A percentile compares a stretch with the other conserved stretches of the same genome.
These are phyloP conservation scores for Pithys albifrons DNA, from an alignment of 2,113 vertebrate species.

Conservation along the genomic window DNA sequence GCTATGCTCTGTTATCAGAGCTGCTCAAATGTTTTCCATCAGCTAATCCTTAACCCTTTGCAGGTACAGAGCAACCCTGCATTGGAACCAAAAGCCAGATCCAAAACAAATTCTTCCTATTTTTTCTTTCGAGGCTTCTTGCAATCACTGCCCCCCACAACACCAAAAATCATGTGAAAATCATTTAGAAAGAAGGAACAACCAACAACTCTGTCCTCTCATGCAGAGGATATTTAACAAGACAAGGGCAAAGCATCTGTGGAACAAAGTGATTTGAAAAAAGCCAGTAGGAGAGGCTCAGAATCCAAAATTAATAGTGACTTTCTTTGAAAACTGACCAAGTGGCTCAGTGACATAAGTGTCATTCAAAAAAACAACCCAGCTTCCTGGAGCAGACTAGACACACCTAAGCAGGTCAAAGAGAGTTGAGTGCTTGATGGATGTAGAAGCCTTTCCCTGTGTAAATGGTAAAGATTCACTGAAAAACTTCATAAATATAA, in stretches of 20 bases:
- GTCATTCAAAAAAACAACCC: background rate
- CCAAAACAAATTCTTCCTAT: background rate
- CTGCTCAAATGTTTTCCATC: constrained; percentile 5
- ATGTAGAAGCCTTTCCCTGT: background rate
- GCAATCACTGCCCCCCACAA: background rate
- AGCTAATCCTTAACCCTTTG: constrained; percentile 17
- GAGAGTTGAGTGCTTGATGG: background rate
- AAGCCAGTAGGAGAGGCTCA: background rate
- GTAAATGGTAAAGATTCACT: background rate
- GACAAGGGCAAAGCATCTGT: background rate
- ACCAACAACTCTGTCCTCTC: background rate
- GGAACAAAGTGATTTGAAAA: background rate
- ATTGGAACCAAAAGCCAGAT: background rate
- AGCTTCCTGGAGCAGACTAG: background rate
- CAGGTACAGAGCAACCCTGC: background rate
- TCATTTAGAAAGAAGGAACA: background rate
- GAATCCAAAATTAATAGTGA: background rate
- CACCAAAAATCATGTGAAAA: background rate
- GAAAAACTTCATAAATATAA: background rate
- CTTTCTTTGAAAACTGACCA: background rate
- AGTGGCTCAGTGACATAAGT: background rate
- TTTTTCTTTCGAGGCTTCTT: background rate
- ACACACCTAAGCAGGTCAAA: background rate
- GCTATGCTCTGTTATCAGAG: background rate
- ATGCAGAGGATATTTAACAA: background rate